Percentiles rank a stretch among this genome's conserved stretches.
These are phyloP conservation scores for Cyrtonyx montezumae DNA, from an alignment of 2,113 vertebrate genomes.

Conservation along the genomic window DNA sequence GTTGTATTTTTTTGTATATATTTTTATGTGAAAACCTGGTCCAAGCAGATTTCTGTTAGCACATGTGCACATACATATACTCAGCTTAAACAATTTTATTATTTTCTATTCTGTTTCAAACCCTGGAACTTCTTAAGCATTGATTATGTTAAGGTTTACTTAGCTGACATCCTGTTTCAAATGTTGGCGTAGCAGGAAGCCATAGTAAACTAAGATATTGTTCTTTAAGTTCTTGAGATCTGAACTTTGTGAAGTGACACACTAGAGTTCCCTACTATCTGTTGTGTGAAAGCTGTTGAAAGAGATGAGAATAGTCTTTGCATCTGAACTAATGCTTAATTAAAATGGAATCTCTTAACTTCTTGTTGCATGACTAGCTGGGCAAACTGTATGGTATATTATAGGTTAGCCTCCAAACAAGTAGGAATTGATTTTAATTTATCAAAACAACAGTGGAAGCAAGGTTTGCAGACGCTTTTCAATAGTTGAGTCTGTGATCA, in stretches of 20 bases:
- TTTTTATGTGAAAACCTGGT: neutral
- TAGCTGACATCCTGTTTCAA: neutral
- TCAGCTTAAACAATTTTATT: neutral
- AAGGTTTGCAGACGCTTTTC: neutral
- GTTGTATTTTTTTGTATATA: neutral
- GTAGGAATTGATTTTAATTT: conserved; percentile 12
- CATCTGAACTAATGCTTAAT: neutral
- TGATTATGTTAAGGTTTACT: neutral
- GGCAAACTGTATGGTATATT: neutral
- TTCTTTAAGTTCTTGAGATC: neutral
- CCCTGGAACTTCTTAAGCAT: neutral
- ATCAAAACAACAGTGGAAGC: conserved; percentile 23
- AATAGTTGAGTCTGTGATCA: neutral
- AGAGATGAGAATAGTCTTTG: neutral
- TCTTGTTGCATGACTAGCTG: neutral
- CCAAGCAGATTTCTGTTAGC: fast-evolving
- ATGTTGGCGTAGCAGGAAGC: neutral
- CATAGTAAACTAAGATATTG: neutral
- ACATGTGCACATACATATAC: fast-evolving
- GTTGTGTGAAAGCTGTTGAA: neutral
- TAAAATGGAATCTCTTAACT: neutral
- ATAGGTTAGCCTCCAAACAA: neutral
- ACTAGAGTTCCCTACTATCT: neutral
- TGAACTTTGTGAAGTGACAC: neutral
- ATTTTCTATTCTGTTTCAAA: neutral